phyloP scores from a whole-genome alignment of 2,113 vertebrate species.

The Perccottus glenii region DNA sequence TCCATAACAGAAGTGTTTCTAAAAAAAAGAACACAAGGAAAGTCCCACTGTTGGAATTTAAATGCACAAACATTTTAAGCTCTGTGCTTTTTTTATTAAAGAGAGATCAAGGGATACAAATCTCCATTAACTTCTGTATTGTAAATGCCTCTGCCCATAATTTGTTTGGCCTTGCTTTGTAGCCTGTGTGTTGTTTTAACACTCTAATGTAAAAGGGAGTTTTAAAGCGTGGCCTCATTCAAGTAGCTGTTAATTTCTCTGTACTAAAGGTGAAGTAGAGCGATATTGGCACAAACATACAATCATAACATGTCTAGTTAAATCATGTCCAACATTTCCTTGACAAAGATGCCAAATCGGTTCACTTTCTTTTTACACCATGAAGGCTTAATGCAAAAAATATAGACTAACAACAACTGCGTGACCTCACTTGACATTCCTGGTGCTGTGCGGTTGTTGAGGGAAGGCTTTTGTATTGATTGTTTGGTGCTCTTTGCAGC shows the following conservation, averaged over 20 bases:
- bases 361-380: not conserved
- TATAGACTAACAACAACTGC: not conserved
- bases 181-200: constrained; percentile 31
- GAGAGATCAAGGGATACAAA: constrained; percentile 7
- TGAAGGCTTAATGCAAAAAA: not conserved
- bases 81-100: constrained; percentile 1
- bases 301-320: not conserved
- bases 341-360: no score
- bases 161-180: constrained; percentile 25
- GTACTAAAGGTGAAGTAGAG: not conserved
- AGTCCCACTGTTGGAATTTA: constrained; percentile 6
- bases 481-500: constrained; percentile 20
- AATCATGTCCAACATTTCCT: no score
- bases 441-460: not conserved
- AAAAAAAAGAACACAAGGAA: constrained; percentile 17
- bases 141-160: constrained; percentile 10
- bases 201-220: constrained; percentile 9
- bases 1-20: constrained; percentile 7
- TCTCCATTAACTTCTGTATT: constrained; percentile 19
- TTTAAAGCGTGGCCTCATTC: constrained; percentile 5
- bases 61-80: not conserved
- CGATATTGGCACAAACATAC: not conserved
- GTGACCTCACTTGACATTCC: constrained; percentile 46
- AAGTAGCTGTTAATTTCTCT: constrained; percentile 8
- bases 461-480: constrained; percentile 49